Conservation (phyloP, 2,888 invertebrate genomes). For the Rotaria sp. region DNA sequence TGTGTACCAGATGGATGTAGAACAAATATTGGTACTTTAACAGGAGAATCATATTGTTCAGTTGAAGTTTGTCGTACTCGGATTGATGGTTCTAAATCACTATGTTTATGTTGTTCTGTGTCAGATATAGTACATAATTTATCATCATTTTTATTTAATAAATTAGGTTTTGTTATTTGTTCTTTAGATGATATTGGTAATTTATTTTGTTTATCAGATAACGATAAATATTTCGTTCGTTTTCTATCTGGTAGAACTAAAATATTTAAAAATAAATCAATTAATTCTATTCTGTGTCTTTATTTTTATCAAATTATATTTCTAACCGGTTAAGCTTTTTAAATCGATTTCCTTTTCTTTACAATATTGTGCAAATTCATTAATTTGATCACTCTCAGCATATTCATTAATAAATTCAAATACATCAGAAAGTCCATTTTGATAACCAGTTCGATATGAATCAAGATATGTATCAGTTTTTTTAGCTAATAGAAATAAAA, state of each 20-base stretch:
- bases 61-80: not conserved
- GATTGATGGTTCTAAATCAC: not conserved
- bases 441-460: not conserved
- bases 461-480: not conserved
- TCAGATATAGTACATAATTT: not conserved
- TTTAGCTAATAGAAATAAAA: not conserved
- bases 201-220: not conserved
- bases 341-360: not conserved
- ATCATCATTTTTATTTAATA: not conserved
- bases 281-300: no score
- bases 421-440: not conserved
- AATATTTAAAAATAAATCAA: not conserved
- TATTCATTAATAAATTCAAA: not conserved
- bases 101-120: not conserved
- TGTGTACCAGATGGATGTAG: constrained; percentile 76
- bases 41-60: not conserved
- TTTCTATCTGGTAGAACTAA: not conserved
- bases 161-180: not conserved
- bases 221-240: not conserved
- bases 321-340: not conserved
- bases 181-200: not conserved
- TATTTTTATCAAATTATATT: no score
- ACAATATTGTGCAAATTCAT: not conserved
- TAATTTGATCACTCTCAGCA: not conserved
- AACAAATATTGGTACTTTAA: constrained; percentile 73